Conservation (phyloP, 2,113 vertebrate species). For the Helogale parvula region DNA sequence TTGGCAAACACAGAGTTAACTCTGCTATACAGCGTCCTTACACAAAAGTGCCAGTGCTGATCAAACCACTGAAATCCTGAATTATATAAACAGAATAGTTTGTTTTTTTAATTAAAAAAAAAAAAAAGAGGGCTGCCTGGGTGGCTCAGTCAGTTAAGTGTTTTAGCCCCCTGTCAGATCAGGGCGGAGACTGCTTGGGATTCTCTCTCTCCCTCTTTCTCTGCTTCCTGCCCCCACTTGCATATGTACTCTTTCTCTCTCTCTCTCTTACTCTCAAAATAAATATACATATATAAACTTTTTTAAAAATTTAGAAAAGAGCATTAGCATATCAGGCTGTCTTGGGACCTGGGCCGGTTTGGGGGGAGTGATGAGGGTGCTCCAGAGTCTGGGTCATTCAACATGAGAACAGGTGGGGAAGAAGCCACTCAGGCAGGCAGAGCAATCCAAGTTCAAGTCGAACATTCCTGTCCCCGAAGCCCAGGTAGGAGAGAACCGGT, state of each 20-base stretch:
- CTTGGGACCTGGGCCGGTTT: not conserved
- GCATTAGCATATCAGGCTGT: not conserved
- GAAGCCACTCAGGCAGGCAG: not conserved
- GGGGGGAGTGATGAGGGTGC: not conserved
- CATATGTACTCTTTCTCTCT: no score
- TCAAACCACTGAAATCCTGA: not conserved
- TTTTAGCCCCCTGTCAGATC: no score
- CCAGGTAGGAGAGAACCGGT: not conserved
- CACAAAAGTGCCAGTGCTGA: not conserved
- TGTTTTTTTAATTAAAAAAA: not conserved
- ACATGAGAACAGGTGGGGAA: not conserved
- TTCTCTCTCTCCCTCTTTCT: no score
- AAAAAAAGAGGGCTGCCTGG: not conserved
- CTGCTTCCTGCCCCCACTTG: no score
- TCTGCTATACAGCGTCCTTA: not conserved
- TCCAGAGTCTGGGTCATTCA: not conserved
- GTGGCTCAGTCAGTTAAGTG: no score
- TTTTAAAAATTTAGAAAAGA: not conserved
- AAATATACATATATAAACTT: no score
- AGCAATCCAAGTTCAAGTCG: not conserved
- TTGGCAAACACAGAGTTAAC: not conserved
- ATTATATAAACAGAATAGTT: not conserved
- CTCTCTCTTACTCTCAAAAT: no score
- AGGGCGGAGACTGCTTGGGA: no score
- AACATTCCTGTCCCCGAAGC: not conserved